These are phyloP conservation scores for Heliconius hewitsoni DNA, from an alignment of 1,140 invertebrate species.

Conservation along the genomic window DNA sequence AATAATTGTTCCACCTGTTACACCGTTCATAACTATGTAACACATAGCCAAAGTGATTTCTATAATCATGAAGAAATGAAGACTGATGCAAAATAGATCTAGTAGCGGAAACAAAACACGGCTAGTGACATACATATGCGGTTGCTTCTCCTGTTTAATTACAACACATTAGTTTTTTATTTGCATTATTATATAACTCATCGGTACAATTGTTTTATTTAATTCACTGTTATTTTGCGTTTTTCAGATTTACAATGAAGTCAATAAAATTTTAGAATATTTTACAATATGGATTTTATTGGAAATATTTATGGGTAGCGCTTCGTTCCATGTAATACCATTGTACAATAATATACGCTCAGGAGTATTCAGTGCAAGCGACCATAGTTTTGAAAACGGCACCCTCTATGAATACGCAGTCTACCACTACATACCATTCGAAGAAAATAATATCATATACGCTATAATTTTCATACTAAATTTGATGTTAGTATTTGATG, in stretches of 20 bases:
- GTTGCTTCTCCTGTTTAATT: too few species aligned
- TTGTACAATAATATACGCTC: slow-evolving; percentile 32
- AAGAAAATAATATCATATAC: slow-evolving; percentile 17
- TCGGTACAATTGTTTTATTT: too few species aligned
- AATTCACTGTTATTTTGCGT: not conserved
- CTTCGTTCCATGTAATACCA: slow-evolving; percentile 26
- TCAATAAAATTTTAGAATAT: slow-evolving; percentile 25
- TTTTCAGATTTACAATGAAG: slow-evolving; percentile 32
- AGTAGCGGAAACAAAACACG: too few species aligned
- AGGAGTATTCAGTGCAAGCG: slow-evolving; percentile 19
- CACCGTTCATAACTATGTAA: too few species aligned
- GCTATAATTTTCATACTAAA: slow-evolving; percentile 21
- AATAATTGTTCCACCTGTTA: too few species aligned
- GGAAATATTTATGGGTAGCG: slow-evolving; percentile 15
- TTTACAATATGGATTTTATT: slow-evolving; percentile 17
- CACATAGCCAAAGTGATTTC: too few species aligned
- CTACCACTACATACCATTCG: slow-evolving; percentile 13
- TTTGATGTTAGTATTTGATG: slow-evolving; percentile 26
- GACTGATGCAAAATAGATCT: too few species aligned
- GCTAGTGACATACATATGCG: too few species aligned
- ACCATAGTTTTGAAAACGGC: slow-evolving; percentile 1
- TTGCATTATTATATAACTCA: too few species aligned
- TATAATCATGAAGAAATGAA: too few species aligned
- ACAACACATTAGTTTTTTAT: too few species aligned
- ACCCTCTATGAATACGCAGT: slow-evolving; percentile 11